Evolutionary conservation across 2,888 invertebrate genomes (phyloP), one percentile per base, ranked within the genome.

Genomic region (Scaptodrosophila latifasciaeformis): DNA sequence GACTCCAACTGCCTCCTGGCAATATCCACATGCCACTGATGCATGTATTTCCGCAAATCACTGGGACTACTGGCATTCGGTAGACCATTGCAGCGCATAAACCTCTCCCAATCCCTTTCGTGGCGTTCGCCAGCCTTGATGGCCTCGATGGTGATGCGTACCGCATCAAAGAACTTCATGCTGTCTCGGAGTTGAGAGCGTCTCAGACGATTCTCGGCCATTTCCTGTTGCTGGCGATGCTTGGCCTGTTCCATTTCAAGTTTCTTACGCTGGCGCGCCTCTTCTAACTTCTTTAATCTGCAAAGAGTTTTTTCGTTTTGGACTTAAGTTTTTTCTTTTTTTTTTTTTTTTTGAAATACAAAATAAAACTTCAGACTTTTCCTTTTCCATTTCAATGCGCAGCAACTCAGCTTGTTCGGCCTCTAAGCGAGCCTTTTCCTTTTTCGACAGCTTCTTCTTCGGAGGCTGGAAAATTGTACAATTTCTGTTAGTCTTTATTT

Each of bases 391-490:
- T 80, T 87, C 87, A 40, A 86, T 83, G 48, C 87, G 83, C 21
- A 86, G 57, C 44, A 87, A 54, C 60, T 87, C 87, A 5, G 85
- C 86, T 57, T 85, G 85, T 61, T 87, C 87, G 17, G 85, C 86
- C 66, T 87, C 87, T 3, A 87, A 59, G 4, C 84, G 82, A 0
- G 85, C 85, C 69, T 84, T 86, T 54, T 87, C 87, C 65, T 87
- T 87, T 67, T 88, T 88, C 1, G 86, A 83, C 3, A 87, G 69
- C 65, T 88, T 88, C 76, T 87, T 87, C 62, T 87, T 87, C 3
- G 84, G 82, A 9, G 85, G 83, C 86, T 86, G 45, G 39, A 60
- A 55, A 7, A n/a, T n/a, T n/a, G n/a, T 51, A 18, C 40, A 48
- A 59, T 52, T 45, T 3, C 3, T 17, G 5, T 15, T 5, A 19